Evolutionary conservation across 2,888 invertebrate genomes (phyloP), one percentile per base, ranked within the genome.

Genomic region (Xylota segnis): DNA sequence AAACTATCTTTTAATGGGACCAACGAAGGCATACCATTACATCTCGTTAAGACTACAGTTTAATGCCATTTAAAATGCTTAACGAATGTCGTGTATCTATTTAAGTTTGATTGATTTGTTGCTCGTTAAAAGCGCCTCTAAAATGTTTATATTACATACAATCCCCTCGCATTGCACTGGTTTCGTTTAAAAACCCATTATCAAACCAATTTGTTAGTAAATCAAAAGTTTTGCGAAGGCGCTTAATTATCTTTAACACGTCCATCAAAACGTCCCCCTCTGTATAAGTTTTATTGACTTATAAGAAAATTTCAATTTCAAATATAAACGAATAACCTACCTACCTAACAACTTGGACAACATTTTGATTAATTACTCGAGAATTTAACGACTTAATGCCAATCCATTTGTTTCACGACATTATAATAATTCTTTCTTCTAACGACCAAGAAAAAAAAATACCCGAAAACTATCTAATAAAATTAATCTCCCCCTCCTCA

Each of bases 351-450:
- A 74, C 14, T 14, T 43, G 29, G 32, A 70, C 4, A 59, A 40
- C 50, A 50, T 61, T 65, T 77, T 83, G 83, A 83, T 83, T 79
- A 79, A 78, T 83, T 61, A 29, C 70, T 56, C 65, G 56, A 45
- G 66, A 83, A 58, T 66, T 68, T 74, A 74, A 74, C 56, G 58
- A 68, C 75, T 79, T 61, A 65, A 75, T 63, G 45, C 37, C 82
- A 70, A 59, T 66, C 63, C 72, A 83, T 83, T 83, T 83, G 72
- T 50, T 68, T 54, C 54, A 63, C 52, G 66, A 47, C 54, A 68
- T 50, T 29, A 56, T 76, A 43, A 7, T 14, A 34, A 14, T 16
- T 65, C n/a, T 43, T 40, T 32, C 72, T 52, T 12, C 58, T 16
- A 14, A 66, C 40, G 61, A 29, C 61, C 72, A 34, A 40, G n/a